A percentile compares a stretch with the other conserved stretches of the same genome.
These are phyloP conservation scores for Drosophila tani DNA, from an alignment of 1,140 invertebrate species.

Conservation along the genomic window DNA sequence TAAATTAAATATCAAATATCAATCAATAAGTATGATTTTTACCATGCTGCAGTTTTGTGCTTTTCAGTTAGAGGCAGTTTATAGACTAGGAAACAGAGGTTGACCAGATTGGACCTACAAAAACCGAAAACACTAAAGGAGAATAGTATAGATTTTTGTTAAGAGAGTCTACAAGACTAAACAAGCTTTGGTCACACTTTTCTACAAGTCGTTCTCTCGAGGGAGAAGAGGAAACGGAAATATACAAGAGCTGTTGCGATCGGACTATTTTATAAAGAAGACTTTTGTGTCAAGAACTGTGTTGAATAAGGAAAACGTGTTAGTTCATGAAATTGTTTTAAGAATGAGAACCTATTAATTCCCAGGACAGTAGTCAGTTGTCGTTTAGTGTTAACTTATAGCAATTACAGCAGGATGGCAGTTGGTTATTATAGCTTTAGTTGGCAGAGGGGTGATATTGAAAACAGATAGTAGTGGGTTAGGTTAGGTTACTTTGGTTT, in stretches of 20 bases:
- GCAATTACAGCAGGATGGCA: background rate
- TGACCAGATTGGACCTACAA: slow-evolving; percentile 10
- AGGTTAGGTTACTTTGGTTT: slow-evolving; percentile 1
- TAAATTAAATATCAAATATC: slow-evolving; percentile 15
- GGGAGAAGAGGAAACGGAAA: background rate
- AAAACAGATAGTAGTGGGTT: background rate
- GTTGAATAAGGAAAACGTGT: background rate
- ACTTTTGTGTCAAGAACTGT: background rate
- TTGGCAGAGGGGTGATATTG: background rate
- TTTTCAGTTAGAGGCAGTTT: slow-evolving; percentile 27
- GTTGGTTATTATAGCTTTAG: slow-evolving; percentile 1
- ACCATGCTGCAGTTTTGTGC: slow-evolving; percentile 53
- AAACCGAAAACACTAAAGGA: background rate
- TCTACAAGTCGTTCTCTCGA: background rate
- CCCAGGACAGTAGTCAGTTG: no score
- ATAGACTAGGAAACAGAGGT: slow-evolving; percentile 17
- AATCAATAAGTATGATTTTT: slow-evolving; percentile 22
- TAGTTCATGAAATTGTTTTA: background rate
- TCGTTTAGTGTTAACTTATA: slow-evolving; percentile 4
- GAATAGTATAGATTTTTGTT: no score
- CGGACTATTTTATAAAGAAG: background rate
- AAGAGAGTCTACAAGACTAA: no score
- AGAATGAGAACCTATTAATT: background rate
- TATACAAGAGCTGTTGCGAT: background rate
- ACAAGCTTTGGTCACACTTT: background rate